These are phyloP conservation scores for Morus bassanus DNA, from an alignment of 2,797 vertebrate genomes.

Conservation along the genomic window DNA sequence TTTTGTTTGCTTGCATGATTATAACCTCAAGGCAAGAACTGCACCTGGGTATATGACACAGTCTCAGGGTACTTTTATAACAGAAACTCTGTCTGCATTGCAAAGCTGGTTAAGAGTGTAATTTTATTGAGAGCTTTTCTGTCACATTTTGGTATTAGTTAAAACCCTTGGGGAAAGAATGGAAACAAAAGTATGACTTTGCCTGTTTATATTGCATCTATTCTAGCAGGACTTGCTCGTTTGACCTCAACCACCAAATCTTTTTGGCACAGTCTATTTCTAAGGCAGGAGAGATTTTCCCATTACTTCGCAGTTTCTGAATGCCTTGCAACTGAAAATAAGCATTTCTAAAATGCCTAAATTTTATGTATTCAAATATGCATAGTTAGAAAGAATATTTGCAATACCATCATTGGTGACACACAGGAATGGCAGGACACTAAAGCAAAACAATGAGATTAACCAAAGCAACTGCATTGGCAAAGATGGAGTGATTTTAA, in stretches of 20 bases:
- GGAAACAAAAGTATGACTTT: not conserved
- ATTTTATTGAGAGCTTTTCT: slow-evolving; percentile 1
- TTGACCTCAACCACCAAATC: not conserved
- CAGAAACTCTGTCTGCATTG: not conserved
- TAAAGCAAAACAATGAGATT: not conserved
- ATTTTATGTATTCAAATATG: not conserved
- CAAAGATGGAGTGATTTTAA: not conserved
- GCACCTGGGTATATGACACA: not conserved
- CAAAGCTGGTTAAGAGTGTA: not conserved
- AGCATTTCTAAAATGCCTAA: not conserved
- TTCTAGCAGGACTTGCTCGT: not conserved
- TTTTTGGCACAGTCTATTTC: not conserved
- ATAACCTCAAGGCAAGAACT: slow-evolving; percentile 25
- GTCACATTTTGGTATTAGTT: not conserved
- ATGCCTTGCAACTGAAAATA: not conserved
- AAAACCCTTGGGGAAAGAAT: not conserved
- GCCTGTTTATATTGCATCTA: not conserved
- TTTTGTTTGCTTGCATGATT: slow-evolving; percentile 46
- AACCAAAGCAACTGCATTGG: not conserved
- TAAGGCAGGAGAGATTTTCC: not conserved
- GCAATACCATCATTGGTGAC: not conserved
- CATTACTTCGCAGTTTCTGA: not conserved
- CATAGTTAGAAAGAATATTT: not conserved
- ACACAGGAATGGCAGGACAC: not conserved
- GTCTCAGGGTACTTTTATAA: not conserved